Base-by-base conservation (phyloP, 1,140 invertebrate genomes). In the Samia ricini region DNA sequence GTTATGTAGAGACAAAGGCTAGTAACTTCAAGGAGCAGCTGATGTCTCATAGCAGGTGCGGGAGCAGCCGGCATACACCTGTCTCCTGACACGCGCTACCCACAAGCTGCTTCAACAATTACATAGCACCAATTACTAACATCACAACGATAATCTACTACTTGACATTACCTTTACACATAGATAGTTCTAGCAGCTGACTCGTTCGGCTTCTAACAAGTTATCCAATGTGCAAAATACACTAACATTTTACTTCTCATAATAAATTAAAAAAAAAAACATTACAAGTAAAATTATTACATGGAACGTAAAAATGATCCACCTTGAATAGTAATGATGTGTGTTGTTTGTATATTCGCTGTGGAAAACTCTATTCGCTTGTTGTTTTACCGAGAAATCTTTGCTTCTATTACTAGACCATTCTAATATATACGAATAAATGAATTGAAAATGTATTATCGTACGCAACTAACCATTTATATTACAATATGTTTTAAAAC, bases 41-140 rank as follows among this genome's bases (percentile, higher is more conserved):
- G 86, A 87, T 84, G 74, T 60, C n/a, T n/a, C 57, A 42, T 69
- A 83, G 85, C 87, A 89, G 87, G 87, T 89, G 87, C 69, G 72
- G 71, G 49, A 69, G 73, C 87, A 89, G 85, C 85, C 81, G 85
- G 85, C 87, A 26, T 49, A 66, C 87, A 89, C 87, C 87, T 89
- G 87, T 81, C 71, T 26, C 36, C 8, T 29, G 66, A 82, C 82
- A 85, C 85, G 78, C 71, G 83, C 83, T 74, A 76, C 78, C n/a
- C 79, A 74, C 83, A 89, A 89, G 83, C 87, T 88, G 85, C 77
- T 73, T 67, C 69, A 70, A 69, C 68, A 71, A 80, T 77, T 76
- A 75, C 74, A 79, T 61, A 62, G 67, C 68, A 68, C 70, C 68
- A 66, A 76, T 75, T 74, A 68, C 70, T 48, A n/a, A 79, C 72